Percentiles rank a stretch among this genome's conserved stretches.
phyloP scores from a whole-genome alignment of 2,797 vertebrate genomes.

The Gambelia wislizenii region DNA sequence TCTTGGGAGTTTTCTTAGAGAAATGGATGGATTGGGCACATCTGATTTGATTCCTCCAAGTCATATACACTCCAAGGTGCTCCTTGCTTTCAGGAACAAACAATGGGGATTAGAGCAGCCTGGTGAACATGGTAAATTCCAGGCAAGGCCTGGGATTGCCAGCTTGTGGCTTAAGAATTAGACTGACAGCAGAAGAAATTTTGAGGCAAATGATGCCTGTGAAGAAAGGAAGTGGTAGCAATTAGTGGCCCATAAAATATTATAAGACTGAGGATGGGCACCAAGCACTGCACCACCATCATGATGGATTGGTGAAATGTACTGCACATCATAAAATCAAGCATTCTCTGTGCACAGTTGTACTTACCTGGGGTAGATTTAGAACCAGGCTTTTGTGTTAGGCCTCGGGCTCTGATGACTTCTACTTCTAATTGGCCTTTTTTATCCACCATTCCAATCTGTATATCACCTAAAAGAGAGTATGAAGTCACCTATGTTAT shows the following conservation, averaged over 20 bases:
- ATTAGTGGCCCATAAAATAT: neutral
- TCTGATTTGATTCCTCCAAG: neutral
- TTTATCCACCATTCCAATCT: slow-evolving; percentile 99
- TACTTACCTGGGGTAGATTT: slow-evolving; percentile 95
- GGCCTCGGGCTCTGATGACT: slow-evolving; percentile 95
- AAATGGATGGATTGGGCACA: neutral
- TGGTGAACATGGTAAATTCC: neutral
- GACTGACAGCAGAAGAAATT: neutral
- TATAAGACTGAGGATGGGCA: neutral
- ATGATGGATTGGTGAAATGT: neutral
- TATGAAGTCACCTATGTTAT: neutral
- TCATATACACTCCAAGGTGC: neutral
- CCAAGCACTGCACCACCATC: accelerated
- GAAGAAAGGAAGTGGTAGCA: neutral
- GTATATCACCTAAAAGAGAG: slow-evolving; percentile 90
- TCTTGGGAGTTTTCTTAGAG: neutral
- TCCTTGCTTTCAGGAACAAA: neutral
- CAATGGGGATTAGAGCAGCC: neutral
- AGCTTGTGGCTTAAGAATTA: neutral
- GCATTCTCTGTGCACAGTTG: neutral
- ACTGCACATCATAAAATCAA: neutral
- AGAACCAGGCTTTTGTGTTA: slow-evolving; percentile 95
- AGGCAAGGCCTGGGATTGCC: neutral
- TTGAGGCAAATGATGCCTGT: too few species aligned
- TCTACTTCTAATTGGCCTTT: slow-evolving; percentile 98